phyloP scores from a whole-genome alignment of 1,140 invertebrate species.

The Hylaeus volcanicus region DNA sequence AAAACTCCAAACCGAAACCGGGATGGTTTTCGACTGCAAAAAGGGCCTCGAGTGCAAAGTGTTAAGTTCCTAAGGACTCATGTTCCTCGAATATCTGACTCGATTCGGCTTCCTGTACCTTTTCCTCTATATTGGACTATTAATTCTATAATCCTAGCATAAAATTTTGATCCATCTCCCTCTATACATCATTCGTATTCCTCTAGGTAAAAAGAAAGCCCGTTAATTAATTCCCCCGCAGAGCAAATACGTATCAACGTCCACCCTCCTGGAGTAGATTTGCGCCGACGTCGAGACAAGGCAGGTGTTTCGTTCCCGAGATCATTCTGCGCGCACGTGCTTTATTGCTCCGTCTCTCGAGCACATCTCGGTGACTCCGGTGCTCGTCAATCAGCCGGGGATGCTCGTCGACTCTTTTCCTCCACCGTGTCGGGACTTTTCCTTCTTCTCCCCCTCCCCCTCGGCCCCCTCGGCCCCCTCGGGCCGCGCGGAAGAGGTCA shows the following conservation, averaged over 20 bases:
- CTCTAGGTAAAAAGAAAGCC: background rate
- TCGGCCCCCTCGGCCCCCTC: background rate
- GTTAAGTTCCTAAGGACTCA: no score
- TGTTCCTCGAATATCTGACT: no score
- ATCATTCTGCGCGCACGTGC: constrained; percentile 77
- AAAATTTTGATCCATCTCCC: background rate
- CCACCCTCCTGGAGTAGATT: background rate
- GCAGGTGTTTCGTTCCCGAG: constrained; percentile 71
- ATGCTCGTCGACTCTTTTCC: constrained; percentile 52
- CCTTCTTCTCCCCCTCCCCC: background rate
- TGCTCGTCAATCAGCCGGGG: constrained; percentile 78
- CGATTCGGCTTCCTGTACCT: no score
- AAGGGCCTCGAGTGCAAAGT: no score
- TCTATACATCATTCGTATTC: background rate
- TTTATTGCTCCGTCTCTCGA: constrained; percentile 74
- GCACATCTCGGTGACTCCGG: constrained; percentile 74
- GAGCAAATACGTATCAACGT: constrained; percentile 63
- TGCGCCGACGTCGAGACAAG: constrained; percentile 30
- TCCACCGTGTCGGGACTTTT: constrained; percentile 20
- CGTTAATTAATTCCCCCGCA: constrained; percentile 19
- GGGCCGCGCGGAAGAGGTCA: constrained; percentile 64
- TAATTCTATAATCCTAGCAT: no score
- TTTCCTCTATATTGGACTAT: no score
- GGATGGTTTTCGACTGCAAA: no score
- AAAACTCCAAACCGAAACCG: no score